Base-by-base conservation (phyloP, 2,113 vertebrate genomes). In the Onychorhynchus coronatus region DNA sequence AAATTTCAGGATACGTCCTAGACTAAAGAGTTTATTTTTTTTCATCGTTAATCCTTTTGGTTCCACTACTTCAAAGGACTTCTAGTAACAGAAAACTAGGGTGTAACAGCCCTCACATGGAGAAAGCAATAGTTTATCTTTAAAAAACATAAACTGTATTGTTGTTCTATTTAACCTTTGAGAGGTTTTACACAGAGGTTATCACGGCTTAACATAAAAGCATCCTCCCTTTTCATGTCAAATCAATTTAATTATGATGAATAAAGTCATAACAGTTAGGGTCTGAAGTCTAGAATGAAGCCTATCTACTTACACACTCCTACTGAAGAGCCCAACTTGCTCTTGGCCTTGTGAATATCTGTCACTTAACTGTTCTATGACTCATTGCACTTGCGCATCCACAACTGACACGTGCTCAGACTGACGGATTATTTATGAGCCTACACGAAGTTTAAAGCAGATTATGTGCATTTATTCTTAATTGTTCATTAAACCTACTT, bases 111-210 rank as follows among this genome's bases (percentile, higher is more conserved):
- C 16, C 10, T 83, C 15, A 65, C 2, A 18, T 0, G 3, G 19
- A 79, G 44, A 73, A 92, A 78, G 8, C 5, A 78, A 30, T 92
- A 37, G 5, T 82, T 93, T 92, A 62, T 85, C 47, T 81, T 68
- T 37, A 68, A 52, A 61, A 93, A 80, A 30, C 37, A 80, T 56
- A 56, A 82, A 65, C 37, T 4, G 12, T 18, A 33, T 21, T 53
- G 6, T 15, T 59, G 3, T 33, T 66, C 30, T 68, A 12, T 50
- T 84, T 52, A 49, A 86, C 49, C 4, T 46, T 70, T 8, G 24
- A 75, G 31, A 76, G 49, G 15, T n/a, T 68, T 78, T 75, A 41
- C 22, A 27, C 10, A 44, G 10, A 78, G 17, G 22, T n/a, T 88
- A 62, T 89, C 47, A 58, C 5, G 8, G 8, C 12, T 82, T 85